A percentile compares a stretch with the other conserved stretches of the same genome.
These are phyloP conservation scores for Epizoanthus rinbou DNA, from an alignment of 92 coral and sea anemone genomes.

Conservation along the genomic window DNA sequence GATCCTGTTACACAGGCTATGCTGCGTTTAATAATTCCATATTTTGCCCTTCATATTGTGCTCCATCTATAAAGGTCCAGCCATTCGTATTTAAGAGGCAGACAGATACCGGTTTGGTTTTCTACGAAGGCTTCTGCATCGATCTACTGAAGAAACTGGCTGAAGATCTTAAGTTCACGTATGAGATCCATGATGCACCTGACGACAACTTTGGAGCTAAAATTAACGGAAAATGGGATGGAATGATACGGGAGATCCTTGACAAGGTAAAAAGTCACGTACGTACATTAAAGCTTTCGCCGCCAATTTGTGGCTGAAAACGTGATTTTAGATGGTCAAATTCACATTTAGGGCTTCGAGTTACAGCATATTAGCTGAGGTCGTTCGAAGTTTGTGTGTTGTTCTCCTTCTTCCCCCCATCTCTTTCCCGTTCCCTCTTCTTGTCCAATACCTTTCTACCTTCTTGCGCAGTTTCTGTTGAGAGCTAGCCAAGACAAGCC, in stretches of 20 bases:
- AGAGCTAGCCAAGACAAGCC: background rate
- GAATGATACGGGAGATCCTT: slow-evolving; percentile 53
- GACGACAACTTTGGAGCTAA: slow-evolving; percentile 56
- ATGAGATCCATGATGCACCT: slow-evolving; percentile 53
- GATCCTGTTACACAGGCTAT: too few species aligned
- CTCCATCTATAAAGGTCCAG: background rate
- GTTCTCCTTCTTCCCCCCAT: background rate
- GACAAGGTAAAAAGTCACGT: slow-evolving; percentile 25
- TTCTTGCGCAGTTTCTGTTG: background rate
- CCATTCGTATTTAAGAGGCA: slow-evolving; percentile 31
- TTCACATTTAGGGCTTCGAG: background rate
- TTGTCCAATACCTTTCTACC: background rate
- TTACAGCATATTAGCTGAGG: background rate
- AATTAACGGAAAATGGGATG: slow-evolving; percentile 57
- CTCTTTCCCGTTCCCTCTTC: background rate
- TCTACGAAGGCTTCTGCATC: slow-evolving; percentile 60
- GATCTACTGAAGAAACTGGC: slow-evolving; percentile 64
- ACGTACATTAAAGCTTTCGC: background rate
- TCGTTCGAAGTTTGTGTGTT: background rate
- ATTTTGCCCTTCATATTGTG: too few species aligned
- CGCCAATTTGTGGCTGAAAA: background rate
- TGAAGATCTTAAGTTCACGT: slow-evolving; percentile 50
- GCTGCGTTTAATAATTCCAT: too few species aligned
- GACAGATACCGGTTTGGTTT: slow-evolving; percentile 39
- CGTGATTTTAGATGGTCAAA: background rate